A percentile compares a stretch with the other conserved stretches of the same genome.
Conservation (phyloP, 2,888 invertebrate genomes). For the Drosophila melanocephala region DNA sequence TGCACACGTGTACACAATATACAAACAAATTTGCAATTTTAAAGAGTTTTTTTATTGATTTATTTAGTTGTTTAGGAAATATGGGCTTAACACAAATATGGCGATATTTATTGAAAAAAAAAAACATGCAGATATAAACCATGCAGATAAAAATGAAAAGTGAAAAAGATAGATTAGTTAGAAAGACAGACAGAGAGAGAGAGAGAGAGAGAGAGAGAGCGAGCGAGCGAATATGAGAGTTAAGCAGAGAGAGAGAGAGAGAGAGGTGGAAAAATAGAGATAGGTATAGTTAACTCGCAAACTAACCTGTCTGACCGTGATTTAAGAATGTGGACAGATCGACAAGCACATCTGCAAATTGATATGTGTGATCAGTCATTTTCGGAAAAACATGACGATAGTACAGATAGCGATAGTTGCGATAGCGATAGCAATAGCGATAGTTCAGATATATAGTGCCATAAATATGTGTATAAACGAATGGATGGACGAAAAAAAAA, state of each 20-base stretch:
- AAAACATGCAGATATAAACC: slow-evolving; percentile 46
- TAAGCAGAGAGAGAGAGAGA: slow-evolving; percentile 11
- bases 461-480: background rate
- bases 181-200: slow-evolving; percentile 28
- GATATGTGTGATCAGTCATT: slow-evolving; percentile 67
- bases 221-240: slow-evolving; percentile 14
- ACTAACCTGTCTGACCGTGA: slow-evolving; percentile 86
- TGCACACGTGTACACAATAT: slow-evolving; percentile 10
- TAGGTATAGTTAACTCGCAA: slow-evolving; percentile 27
- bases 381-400: slow-evolving; percentile 26
- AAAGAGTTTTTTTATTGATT: slow-evolving; percentile 33
- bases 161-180: slow-evolving; percentile 20
- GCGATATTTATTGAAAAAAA: slow-evolving; percentile 24
- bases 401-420: slow-evolving; percentile 12
- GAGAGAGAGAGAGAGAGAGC: slow-evolving; percentile 15
- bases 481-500: background rate
- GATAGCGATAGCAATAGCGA: background rate
- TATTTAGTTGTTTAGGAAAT: slow-evolving; percentile 30
- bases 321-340: slow-evolving; percentile 85
- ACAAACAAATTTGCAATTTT: slow-evolving; percentile 28
- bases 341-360: slow-evolving; percentile 85
- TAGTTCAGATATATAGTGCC: background rate
- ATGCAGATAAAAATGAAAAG: slow-evolving; percentile 59
- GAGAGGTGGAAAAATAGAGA: slow-evolving; percentile 18
- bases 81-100: slow-evolving; percentile 47